These are phyloP conservation scores for Dendroctonus ponderosae DNA, from an alignment of 1,140 invertebrate species.

Conservation along the genomic window DNA sequence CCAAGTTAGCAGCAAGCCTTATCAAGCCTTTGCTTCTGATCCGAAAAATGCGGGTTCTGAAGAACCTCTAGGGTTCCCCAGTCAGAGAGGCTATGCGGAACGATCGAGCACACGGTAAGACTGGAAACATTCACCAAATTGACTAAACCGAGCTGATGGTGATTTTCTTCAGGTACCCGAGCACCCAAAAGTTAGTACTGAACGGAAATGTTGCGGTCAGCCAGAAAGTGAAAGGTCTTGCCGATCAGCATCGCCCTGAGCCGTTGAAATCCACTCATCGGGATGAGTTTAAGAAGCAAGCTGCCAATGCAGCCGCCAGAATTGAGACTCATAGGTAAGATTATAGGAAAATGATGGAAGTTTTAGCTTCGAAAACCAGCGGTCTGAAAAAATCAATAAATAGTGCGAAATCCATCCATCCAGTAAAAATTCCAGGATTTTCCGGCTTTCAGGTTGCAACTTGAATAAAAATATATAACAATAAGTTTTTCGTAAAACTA, in stretches of 20 bases:
- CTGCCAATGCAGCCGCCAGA: constrained; percentile 3
- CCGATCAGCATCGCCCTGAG: constrained; percentile 43
- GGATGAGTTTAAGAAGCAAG: constrained; percentile 32
- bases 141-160: background rate
- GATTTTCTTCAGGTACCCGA: constrained; percentile 36
- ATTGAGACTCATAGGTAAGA: constrained; percentile 22
- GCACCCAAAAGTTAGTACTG: constrained; percentile 47
- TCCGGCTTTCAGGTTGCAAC: background rate
- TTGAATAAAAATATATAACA: background rate
- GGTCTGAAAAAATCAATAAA: too few relatives aligned
- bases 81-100: constrained; percentile 42
- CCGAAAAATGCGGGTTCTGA: background rate
- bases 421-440: background rate
- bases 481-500: too few relatives aligned
- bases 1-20: constrained; percentile 43
- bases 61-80: constrained; percentile 23
- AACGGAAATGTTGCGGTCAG: constrained; percentile 54
- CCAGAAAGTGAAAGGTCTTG: constrained; percentile 44
- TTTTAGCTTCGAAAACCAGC: too few relatives aligned
- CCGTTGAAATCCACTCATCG: constrained; percentile 39
- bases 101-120: constrained; percentile 38
- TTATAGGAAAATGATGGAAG: background rate
- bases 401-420: background rate
- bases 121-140: background rate
- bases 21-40: constrained; percentile 17